A percentile compares a stretch with the other conserved stretches of the same genome.
These are phyloP conservation scores for Eledona agricola DNA, from an alignment of 2,888 invertebrate species.

Conservation along the genomic window DNA sequence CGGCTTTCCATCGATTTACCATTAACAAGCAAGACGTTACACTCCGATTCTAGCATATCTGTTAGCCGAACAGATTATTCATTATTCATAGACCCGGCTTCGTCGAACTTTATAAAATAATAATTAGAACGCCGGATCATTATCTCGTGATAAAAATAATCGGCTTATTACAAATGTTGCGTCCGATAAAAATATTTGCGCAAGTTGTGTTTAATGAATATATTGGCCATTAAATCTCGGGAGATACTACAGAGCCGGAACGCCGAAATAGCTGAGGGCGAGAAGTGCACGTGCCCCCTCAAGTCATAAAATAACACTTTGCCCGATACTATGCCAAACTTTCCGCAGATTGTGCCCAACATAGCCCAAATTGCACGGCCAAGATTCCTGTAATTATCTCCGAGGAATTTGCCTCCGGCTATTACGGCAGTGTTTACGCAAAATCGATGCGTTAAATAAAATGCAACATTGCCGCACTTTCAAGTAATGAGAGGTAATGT, in stretches of 20 bases:
- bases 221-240: conserved; percentile 28
- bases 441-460: too few relatives aligned
- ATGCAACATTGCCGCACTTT: too few relatives aligned
- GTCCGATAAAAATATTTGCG: conserved; percentile 29
- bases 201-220: conserved; percentile 35
- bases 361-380: conserved; percentile 1
- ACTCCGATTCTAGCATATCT: too few relatives aligned
- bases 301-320: conserved; percentile 2
- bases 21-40: too few relatives aligned
- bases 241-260: conserved; percentile 2
- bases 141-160: conserved; percentile 8
- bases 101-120: too few relatives aligned
- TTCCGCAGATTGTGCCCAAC: conserved; percentile 6
- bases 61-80: too few relatives aligned
- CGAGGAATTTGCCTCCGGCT: background rate
- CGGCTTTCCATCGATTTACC: too few relatives aligned
- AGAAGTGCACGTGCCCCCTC: conserved; percentile 2
- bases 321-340: conserved; percentile 11
- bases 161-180: conserved; percentile 14
- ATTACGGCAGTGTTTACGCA: too few relatives aligned
- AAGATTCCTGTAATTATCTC: conserved; percentile 1
- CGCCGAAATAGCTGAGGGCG: conserved; percentile 9
- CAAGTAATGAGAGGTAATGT: too few relatives aligned
- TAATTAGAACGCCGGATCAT: too few relatives aligned
- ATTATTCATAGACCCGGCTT: too few relatives aligned